These are phyloP conservation scores for Steatornis caripensis DNA, from an alignment of 2,113 vertebrate genomes.

Conservation along the genomic window DNA sequence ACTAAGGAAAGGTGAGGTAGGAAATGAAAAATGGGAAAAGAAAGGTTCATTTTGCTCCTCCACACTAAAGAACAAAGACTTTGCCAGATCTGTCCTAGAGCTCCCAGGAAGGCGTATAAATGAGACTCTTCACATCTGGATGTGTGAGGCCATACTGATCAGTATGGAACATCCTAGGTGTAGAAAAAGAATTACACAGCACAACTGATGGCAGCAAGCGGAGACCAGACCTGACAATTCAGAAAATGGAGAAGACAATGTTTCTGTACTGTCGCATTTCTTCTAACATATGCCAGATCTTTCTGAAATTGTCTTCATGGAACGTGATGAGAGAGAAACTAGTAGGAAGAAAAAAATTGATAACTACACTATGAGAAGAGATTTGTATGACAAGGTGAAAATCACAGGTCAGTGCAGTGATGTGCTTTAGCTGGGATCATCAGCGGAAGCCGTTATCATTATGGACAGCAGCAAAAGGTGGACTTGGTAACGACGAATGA, in stretches of 20 bases:
- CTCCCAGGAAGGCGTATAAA: background rate
- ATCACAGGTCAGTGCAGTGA: background rate
- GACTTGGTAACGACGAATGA: background rate
- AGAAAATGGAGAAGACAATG: background rate
- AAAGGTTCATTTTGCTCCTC: background rate
- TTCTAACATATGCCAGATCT: background rate
- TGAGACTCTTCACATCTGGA: background rate
- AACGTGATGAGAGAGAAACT: background rate
- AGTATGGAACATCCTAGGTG: too few relatives aligned
- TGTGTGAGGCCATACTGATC: background rate
- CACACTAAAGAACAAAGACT: background rate
- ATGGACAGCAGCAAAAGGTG: background rate
- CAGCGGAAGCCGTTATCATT: background rate
- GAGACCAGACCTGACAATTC: background rate
- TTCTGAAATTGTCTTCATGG: background rate
- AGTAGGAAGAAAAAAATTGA: background rate
- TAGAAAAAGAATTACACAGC: background rate
- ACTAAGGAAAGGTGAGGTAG: background rate
- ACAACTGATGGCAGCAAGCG: background rate
- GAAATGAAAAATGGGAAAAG: background rate
- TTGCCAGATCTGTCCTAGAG: background rate
- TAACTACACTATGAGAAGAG: background rate
- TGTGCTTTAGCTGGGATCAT: background rate
- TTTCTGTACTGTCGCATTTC: background rate
- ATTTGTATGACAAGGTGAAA: background rate